phyloP scores from a whole-genome alignment of 2,113 vertebrate genomes.

The Vombatus ursinus region DNA sequence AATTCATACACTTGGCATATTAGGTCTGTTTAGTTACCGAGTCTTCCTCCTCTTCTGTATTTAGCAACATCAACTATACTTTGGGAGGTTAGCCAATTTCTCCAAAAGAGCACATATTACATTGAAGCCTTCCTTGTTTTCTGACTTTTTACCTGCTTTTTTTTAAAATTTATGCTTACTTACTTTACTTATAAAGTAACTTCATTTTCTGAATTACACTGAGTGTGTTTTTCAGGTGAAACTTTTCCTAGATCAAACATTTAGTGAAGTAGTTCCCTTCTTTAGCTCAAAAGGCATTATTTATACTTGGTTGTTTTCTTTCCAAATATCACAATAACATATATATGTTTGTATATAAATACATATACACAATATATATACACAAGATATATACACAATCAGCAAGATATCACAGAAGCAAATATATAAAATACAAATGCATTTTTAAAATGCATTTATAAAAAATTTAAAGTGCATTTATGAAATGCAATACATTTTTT shows the following conservation, averaged over 20 bases:
- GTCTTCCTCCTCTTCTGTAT: background rate
- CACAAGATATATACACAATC: background rate
- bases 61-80: background rate
- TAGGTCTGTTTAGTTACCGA: background rate
- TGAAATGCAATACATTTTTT: no score
- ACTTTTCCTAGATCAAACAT: background rate
- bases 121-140: background rate
- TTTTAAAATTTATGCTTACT: background rate
- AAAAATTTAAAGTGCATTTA: no score
- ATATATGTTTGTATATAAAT: background rate
- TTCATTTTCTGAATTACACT: background rate
- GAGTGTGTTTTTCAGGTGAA: background rate
- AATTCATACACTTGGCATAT: background rate
- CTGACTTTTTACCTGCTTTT: background rate
- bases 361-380: no score
- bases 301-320: background rate
- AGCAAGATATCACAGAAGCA: background rate
- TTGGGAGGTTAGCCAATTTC: background rate
- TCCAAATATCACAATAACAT: background rate
- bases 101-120: background rate
- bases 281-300: background rate
- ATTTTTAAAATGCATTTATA: no score
- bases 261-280: background rate
- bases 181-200: background rate
- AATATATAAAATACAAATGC: background rate